phyloP scores from a whole-genome alignment of 2,888 invertebrate species.

The Ariolimax columbianus region DNA sequence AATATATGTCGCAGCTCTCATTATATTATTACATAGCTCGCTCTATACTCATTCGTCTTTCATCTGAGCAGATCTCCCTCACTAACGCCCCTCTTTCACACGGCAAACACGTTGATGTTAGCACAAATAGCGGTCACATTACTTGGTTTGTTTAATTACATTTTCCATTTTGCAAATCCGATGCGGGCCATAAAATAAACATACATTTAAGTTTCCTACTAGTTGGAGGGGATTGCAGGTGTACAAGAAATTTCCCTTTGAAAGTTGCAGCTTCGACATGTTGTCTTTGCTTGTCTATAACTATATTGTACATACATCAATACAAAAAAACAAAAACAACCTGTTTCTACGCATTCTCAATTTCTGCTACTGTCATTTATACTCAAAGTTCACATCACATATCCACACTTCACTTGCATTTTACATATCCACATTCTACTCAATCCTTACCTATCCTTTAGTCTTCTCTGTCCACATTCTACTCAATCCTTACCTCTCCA shows the following conservation, averaged over 20 bases:
- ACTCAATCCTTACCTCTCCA: no score
- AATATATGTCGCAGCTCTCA: background rate
- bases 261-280: no score
- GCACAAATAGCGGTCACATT: background rate
- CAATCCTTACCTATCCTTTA: no score
- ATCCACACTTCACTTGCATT: no score
- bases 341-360: no score
- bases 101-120: background rate
- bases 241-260: background rate
- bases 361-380: no score
- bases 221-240: background rate
- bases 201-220: background rate
- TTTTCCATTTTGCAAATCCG: background rate
- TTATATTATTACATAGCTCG: background rate
- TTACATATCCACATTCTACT: no score
- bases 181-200: background rate
- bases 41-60: slow-evolving; percentile 11
- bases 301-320: no score
- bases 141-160: slow-evolving; percentile 7
- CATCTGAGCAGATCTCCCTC: background rate
- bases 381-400: no score
- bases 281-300: no score
- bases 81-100: background rate
- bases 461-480: no score
- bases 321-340: no score